Evolutionary conservation across 2,888 invertebrate genomes (phyloP), one percentile per base, ranked within the genome.

Genomic region (Aethes cnicana): DNA sequence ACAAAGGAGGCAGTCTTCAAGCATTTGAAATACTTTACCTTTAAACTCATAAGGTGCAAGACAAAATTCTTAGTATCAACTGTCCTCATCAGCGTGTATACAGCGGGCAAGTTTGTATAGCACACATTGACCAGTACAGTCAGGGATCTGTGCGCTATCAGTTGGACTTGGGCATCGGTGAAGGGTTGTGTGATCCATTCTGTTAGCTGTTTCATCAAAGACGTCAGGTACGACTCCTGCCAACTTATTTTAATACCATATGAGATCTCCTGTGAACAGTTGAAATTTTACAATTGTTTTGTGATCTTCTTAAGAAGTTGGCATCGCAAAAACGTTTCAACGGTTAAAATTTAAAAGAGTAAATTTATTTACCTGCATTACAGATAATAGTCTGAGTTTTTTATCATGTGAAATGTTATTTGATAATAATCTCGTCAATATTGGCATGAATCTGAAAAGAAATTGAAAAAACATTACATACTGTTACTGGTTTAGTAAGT

Each of bases 211-310:
- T 92, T 91, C 76, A 95, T 92, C 6, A 96, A 80, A 55, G 91
- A 90, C 0, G 92, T 81, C 30, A 96, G 82, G 72, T 95, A 94
- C 0, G 95, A 94, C 66, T 95, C 95, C 72, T 95, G 95, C 95
- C 95, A 95, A 4, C 92, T 92, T 17, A 96, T 94, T 71, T 92
- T 93, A 11, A 95, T 94, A 18, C 95, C 95, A 63, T 95, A 95
- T 0, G 95, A 94, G 53, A 96, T 86, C 68, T 95, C 94, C 91
- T 95, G 81, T 25, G 85, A 82, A 37, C 54, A 18, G 46, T 49
- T 28, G 16, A 44, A 16, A 5, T 35, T 20, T 35, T 25, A 42
- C n/a, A 30, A 36, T 18, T 32, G 33, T 5, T 37, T 47, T 7
- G 37, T 6, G 30, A 23, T 7, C 20, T 16, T n/a, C 12, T 7